Base-by-base conservation (phyloP, 1,140 invertebrate genomes). In the Temnothorax curvispinosus region DNA sequence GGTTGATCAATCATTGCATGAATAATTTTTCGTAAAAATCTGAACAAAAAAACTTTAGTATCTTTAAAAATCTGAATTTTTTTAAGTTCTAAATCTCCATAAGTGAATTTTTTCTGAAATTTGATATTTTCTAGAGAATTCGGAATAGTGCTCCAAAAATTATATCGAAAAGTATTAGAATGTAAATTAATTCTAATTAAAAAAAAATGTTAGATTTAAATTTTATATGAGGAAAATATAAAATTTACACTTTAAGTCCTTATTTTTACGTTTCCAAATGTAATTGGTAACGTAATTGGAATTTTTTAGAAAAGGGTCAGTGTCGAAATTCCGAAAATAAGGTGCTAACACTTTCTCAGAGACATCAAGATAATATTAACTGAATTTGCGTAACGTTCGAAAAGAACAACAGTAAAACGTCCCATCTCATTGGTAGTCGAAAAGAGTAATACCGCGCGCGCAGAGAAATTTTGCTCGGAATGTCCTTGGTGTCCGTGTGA, bases 401-500 rank as follows among this genome's bases (percentile, higher is more conserved):
- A 47, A 82, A 21, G 8, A 56, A 32, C 44, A 11, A 11, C 27
- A 64, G n/a, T 38, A 35, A 41, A 1, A 5, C 27, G 15, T 81
- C 1, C 9, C 41, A 60, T 50, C 41, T 82, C 18, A 47, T 60
- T 47, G 18, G 27, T 60, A 56, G 27, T 60, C 41, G 67, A 60
- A 35, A 74, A 74, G 50, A 81, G 41, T 82, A 82, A 82, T 82
- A 71, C 13, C 38, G 38, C 18, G 52, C 52, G 15, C 18, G 54
- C 80, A 35, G 69, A 74, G 80, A 82, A 74, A 82, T 71, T 81
- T 54, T 41, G 35, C 41, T 60, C 41, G 54, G 80, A 64, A 85
- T 80, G 84, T 80, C 75, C 84, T 86, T 80, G 84, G 38, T 86
- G 76, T 69, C 50, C 2, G 62, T 58, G 65, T 86, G 84, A 86